Evolutionary conservation across 2,113 vertebrate genomes (phyloP).

Genomic region (Tauraco erythrolophus): DNA sequence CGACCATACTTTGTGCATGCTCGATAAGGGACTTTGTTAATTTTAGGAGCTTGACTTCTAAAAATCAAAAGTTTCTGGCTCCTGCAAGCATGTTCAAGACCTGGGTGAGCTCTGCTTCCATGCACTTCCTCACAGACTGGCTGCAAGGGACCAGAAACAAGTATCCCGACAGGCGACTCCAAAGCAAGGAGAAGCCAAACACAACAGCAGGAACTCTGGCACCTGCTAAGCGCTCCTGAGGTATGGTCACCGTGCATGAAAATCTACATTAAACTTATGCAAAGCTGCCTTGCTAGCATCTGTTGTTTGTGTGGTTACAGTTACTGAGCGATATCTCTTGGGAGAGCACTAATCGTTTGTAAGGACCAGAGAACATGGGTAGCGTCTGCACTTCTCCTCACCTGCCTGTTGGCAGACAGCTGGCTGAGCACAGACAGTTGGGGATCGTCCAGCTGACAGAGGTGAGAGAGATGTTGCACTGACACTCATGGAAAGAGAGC

Average conservation of each 20-base stretch:
- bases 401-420: not conserved
- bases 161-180: accelerated
- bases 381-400: not conserved
- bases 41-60: not conserved
- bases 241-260: accelerated
- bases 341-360: not conserved
- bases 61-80: not conserved
- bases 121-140: not conserved
- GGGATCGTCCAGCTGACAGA: accelerated
- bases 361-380: not conserved
- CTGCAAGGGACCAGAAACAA: not conserved
- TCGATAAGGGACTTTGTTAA: not conserved
- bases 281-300: not conserved
- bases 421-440: accelerated
- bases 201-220: not conserved
- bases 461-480: not conserved
- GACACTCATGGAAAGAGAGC: not conserved
- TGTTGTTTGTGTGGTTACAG: too few relatives aligned
- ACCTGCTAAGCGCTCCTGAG: not conserved
- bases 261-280: not conserved
- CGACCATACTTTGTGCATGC: not conserved
- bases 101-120: not conserved
- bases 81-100: not conserved
- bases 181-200: not conserved
- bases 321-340: not conserved